Base-by-base conservation (phyloP, 1,140 invertebrate genomes). In the Arctopsyche grandis region DNA sequence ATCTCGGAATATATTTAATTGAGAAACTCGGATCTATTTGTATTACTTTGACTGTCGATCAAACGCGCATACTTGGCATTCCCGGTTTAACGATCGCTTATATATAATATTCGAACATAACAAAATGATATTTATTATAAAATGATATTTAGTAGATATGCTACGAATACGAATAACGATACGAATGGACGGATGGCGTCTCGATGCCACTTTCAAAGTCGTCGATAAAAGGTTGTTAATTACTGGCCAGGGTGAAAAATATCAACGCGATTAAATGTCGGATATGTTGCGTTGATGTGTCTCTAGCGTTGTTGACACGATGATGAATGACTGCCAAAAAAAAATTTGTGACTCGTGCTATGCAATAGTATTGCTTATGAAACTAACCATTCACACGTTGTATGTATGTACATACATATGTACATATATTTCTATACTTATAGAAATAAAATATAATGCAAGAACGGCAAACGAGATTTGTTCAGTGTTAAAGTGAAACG, bases 1-100 rank as follows among this genome's bases (percentile, higher is more conserved):
- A 60, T 24, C 19, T 66, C 22, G 19, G 63, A 66, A 66, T 66
- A 60, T 19, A 66, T 66, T 66, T 66, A 66, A 66, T 66, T 66
- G 63, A 66, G 63, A 66, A 66, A 66, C 63, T 66, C 22, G 63
- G 63, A 66, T 66, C 63, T 29, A 66, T 66, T 66, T 66, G 63
- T 66, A 66, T 66, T 66, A 66, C 63, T 66, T 66, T 24, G 63
- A 26, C 63, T 66, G 63, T 66, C 63, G 21, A 66, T 66, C 63
- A 66, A 66, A 26, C 63, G 63, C 21, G 63, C 63, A 29, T 66
- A 29, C 21, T 66, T 66, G 22, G 21, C 9, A 66, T 66, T 66
- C 63, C 26, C 16, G 5, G 56, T 21, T 60, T 60, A 19, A 60
- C 56, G 16, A 60, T n/a, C 56, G 21, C 16, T 38, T 38, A 38